Evolutionary conservation across 2,797 vertebrate species (phyloP), one percentile per base, ranked within the genome.

Genomic region (Anas flavirostris): DNA sequence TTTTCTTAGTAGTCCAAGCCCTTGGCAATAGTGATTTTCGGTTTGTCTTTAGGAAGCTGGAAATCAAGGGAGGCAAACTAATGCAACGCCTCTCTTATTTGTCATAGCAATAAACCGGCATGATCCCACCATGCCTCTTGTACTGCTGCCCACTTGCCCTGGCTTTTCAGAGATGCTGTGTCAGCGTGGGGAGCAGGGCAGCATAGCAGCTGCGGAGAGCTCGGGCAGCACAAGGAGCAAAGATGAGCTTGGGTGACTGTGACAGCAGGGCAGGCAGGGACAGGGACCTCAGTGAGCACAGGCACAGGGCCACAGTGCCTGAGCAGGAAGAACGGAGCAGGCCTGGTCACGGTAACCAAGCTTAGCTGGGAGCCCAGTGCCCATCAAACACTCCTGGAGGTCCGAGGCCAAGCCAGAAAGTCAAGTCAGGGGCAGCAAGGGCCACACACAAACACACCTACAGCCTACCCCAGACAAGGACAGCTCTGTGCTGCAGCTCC

Each of bases 21-120:
- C 52, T 3, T 12, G 46, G 22, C 35, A 10, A 16, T 0, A 52
- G 5, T 1, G 10, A 31, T n/a, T 39, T 67, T 53, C 3, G 0
- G 21, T 26, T 72, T 2, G 67, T 26, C 35, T 82, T 37, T 48
- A 29, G 33, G 50, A 33, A 70, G 67, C 3, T 44, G 82, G 60
- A 55, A 73, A 33, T 2, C n/a, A 73, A 66, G 25, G 8, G 29
- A 76, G 8, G 44, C 59, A 93, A 91, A 44, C 23, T 33, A 84
- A 84, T 3, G 46, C 39, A 64, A 14, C 8, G 6, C 14, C 46
- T 83, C 53, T 78, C 73, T 64, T n/a, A 33, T 2, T 37, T 44
- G 70, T 18, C 9, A 1, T 1, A 56, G 74, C 59, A 48, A 37
- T 35, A 52, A 79, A 23, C 19, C 50, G 68, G 37, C 43, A 8